Conservation (phyloP, 2,888 invertebrate genomes). For the Archips crataeganus region DNA sequence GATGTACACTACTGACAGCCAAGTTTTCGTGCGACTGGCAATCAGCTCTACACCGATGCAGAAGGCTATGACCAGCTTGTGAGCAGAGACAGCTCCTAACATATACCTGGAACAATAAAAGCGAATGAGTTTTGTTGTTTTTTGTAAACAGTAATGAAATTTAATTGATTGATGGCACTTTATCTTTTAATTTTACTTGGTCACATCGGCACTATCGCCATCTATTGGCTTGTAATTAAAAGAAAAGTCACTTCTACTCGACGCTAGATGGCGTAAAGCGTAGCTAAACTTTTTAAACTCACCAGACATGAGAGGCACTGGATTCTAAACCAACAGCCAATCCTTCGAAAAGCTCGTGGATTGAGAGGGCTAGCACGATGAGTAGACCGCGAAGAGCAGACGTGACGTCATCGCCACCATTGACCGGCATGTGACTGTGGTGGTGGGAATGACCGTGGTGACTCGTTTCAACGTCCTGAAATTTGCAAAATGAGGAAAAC, state of each 20-base stretch:
- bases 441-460: constrained; percentile 64
- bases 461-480: constrained; percentile 66
- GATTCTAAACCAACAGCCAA: constrained; percentile 92
- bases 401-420: constrained; percentile 75
- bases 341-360: constrained; percentile 95
- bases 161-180: neutral
- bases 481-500: constrained; percentile 10
- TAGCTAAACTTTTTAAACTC: constrained; percentile 45
- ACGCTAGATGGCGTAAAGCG: constrained; percentile 51
- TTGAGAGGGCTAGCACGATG: constrained; percentile 92
- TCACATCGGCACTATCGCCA: constrained; percentile 47
- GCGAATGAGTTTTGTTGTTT: neutral
- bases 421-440: constrained; percentile 80
- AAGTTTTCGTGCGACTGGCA: constrained; percentile 88
- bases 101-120: constrained; percentile 87
- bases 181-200: neutral
- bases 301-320: constrained; percentile 79
- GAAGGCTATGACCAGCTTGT: constrained; percentile 95
- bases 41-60: constrained; percentile 95
- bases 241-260: constrained; percentile 48
- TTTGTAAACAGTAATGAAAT: neutral
- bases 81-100: constrained; percentile 93
- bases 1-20: constrained; percentile 88
- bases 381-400: constrained; percentile 89
- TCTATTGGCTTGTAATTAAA: constrained; percentile 47